Evolutionary conservation across 2,797 vertebrate species (phyloP), one percentile per base, ranked within the genome.

Genomic region (Sebastes diaconus): DNA sequence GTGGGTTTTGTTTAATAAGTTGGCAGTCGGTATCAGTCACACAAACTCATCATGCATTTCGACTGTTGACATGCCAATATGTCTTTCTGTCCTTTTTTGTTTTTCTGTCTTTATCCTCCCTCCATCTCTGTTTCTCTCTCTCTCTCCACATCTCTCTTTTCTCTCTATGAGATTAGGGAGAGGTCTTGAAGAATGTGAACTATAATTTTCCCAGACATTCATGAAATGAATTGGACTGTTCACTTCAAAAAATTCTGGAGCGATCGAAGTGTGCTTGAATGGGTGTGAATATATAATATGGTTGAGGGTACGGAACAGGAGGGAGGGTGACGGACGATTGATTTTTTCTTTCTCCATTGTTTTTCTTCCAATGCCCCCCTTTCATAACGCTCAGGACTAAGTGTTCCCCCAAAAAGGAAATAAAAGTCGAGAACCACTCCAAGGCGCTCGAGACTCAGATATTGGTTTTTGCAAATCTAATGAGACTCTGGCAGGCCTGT

Each of bases 181-280:
- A 72, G 6, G 73, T 87, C 77, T 85, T 92, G 91, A 94, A 80
- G 84, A 93, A 95, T 92, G 92, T 42, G 82, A 88, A 83, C 66
- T 84, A 78, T 90, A 88, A 94, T 94, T 94, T 92, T 82, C 54
- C 30, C 59, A 84, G 94, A 93, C 91, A 74, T 87, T 60, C 63
- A 46, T 57, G 68, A 90, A 94, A 93, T 87, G 77, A 94, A 92
- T 90, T 93, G 85, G 88, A 87, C 80, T 67, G 77, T 74, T 82
- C 76, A 91, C 80, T 87, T 89, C 50, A 88, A 88, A 89, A 58
- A 89, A 84, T 76, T 80, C 67, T 9, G 42, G 81, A 70, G 74
- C 61, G 80, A 91, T 94, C 79, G 82, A 93, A 91, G 81, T 25
- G 3, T 63, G 82, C 68, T 76, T 87, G 82, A 89, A 92, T 87